Base-by-base conservation (phyloP, 2,113 vertebrate genomes). In the Polyodon spathula region DNA sequence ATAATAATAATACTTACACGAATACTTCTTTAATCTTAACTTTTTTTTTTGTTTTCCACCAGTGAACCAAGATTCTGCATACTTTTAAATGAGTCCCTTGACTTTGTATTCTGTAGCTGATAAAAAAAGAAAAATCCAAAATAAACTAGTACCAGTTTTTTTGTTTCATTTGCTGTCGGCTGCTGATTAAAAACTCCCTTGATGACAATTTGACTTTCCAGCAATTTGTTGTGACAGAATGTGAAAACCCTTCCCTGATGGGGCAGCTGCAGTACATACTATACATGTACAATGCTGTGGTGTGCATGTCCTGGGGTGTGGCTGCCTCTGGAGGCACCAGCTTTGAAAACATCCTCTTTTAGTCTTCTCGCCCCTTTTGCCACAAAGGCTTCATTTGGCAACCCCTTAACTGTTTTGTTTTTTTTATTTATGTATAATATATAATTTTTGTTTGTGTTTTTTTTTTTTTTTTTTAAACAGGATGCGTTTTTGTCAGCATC, bases 201-300 rank as follows among this genome's bases (percentile, higher is more conserved):
- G 56, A 59, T 41, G 12, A 59, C 53, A 48, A 62, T 67, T 58
- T 59, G 58, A 51, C 40, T 15, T 62, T 15, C 65, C 38, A 37
- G 37, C 37, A 67, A 60, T 67, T 63, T 67, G 60, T 54, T 67
- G 65, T 46, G 56, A 48, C 55, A 53, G 40, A 59, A 59, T 52
- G 53, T 42, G 39, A 59, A 54, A 54, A 15, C 40, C 63, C 4
- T n/a, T n/a, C n/a, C n/a, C n/a, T n/a, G n/a, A n/a, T n/a, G n/a
- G n/a, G n/a, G n/a, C n/a, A 5, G 8, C 14, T 46, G 4, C 44
- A 10, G 8, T 46, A 38, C 40, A 17, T n/a, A 48, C 42, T 40
- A 44, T 40, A n/a, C 40, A 54, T 41, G 57, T 48, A 9, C 14
- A 6, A 39, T 27, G 40, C 56, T 59, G 56, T 59, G 63, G 57